Conservation (phyloP, 2,888 invertebrate species). For the Maniola hyperantus region DNA sequence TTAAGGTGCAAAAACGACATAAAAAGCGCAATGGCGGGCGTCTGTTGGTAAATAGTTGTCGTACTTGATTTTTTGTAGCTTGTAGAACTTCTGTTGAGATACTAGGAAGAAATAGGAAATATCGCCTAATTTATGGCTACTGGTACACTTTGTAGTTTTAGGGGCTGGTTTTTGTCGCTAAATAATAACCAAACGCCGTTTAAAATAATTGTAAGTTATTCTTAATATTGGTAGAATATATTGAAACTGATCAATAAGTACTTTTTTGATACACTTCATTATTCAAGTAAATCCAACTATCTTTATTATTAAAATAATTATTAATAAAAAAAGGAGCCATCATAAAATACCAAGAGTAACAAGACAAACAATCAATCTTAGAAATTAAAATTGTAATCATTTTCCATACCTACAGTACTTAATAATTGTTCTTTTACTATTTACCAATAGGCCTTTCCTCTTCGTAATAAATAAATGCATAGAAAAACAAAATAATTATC, state of each 20-base stretch:
- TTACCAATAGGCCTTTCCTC: not conserved
- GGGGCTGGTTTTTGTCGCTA: no score
- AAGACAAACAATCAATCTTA: not conserved
- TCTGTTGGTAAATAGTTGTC: not conserved
- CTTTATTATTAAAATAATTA: no score
- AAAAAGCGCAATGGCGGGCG: conserved; percentile 15
- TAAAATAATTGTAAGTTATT: no score
- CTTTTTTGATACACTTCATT: no score
- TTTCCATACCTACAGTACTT: not conserved
- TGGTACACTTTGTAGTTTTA: not conserved
- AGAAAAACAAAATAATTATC: conserved; percentile 15
- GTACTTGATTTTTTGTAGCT: not conserved
- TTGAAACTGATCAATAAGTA: no score
- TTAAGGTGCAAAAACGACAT: conserved; percentile 11
- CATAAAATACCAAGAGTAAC: not conserved
- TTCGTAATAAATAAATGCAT: not conserved
- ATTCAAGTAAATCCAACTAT: no score
- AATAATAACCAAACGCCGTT: no score
- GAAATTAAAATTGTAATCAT: not conserved
- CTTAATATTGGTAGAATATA: no score
- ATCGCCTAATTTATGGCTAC: not conserved
- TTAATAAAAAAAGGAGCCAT: no score
- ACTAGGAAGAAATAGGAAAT: not conserved
- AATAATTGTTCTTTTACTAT: not conserved
- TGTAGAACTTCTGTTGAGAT: not conserved